A percentile compares a stretch with the other conserved stretches of the same genome.
These are phyloP conservation scores for Hydropsyche betteni DNA, from an alignment of 2,888 invertebrate genomes.

Conservation along the genomic window DNA sequence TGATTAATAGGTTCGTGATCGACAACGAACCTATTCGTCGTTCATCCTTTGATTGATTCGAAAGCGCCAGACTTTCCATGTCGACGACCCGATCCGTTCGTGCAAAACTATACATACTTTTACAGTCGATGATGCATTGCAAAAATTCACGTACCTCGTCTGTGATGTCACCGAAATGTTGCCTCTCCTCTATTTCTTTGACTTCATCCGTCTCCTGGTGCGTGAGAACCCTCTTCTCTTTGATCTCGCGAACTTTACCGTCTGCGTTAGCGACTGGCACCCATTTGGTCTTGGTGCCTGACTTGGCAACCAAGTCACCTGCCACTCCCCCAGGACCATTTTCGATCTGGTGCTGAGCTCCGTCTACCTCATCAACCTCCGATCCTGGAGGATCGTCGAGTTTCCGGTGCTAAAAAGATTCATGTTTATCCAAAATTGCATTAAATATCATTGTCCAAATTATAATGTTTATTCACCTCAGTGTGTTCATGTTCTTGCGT, in stretches of 20 bases:
- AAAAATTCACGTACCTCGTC: constrained; percentile 75
- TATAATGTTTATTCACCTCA: constrained; percentile 66
- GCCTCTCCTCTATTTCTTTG: constrained; percentile 84
- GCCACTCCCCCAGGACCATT: constrained; percentile 56
- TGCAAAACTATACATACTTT: constrained; percentile 17
- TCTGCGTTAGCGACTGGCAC: constrained; percentile 73
- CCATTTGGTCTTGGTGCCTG: constrained; percentile 56
- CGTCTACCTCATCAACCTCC: constrained; percentile 54
- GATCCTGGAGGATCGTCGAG: constrained; percentile 60
- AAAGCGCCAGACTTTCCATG: constrained; percentile 24
- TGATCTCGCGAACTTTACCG: constrained; percentile 82
- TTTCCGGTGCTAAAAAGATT: constrained; percentile 60
- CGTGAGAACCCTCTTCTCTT: constrained; percentile 80
- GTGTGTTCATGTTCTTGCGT: constrained; percentile 89
- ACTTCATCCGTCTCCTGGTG: constrained; percentile 84
- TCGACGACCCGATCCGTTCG: constrained; percentile 2
- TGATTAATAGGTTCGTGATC: constrained; percentile 30
- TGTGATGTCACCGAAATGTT: constrained; percentile 84
- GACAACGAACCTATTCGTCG: constrained; percentile 16
- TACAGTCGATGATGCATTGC: constrained; percentile 6
- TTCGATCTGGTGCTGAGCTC: constrained; percentile 48
- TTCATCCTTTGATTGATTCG: constrained; percentile 31
- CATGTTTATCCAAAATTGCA: neutral
- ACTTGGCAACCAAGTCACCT: constrained; percentile 49
- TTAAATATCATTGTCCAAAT: neutral